Percentiles rank a stretch among this genome's conserved stretches.
Evolutionary conservation across 2,888 invertebrate species (phyloP).

Genomic region (Eretmocerus hayati): DNA sequence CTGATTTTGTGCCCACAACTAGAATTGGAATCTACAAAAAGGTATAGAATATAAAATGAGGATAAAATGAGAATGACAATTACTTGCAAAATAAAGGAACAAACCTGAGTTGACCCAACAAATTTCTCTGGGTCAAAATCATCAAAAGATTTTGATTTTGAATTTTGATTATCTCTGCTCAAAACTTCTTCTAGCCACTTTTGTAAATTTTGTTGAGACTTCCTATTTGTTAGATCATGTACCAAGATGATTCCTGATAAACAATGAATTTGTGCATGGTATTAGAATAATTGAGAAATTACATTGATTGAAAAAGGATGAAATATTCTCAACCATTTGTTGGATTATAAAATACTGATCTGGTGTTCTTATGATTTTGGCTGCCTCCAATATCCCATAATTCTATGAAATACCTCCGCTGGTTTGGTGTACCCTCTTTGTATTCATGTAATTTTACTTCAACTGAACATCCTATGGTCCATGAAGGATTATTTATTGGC

Average conservation of each 20-base stretch:
- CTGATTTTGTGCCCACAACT: conserved; percentile 89
- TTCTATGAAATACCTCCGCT: conserved; percentile 88
- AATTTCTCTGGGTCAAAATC: conserved; percentile 82
- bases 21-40: conserved; percentile 76
- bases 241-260: conserved; percentile 80
- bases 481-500: conserved; percentile 77
- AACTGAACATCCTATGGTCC: conserved; percentile 94
- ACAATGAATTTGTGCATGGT: no score
- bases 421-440: conserved; percentile 87
- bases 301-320: not conserved
- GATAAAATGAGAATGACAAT: conserved; percentile 6
- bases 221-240: conserved; percentile 93
- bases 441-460: conserved; percentile 94
- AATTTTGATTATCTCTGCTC: conserved; percentile 58
- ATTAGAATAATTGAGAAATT: not conserved
- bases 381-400: conserved; percentile 97
- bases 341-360: conserved; percentile 88
- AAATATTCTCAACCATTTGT: conserved; percentile 65
- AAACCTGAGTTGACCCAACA: conserved; percentile 69
- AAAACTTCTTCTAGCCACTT: conserved; percentile 91
- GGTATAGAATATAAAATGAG: conserved; percentile 15
- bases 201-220: conserved; percentile 87
- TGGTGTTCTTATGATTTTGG: conserved; percentile 84
- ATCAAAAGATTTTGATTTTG: conserved; percentile 50
- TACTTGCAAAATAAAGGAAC: conserved; percentile 9